Evolutionary conservation across 1,140 invertebrate genomes (phyloP).

Genomic region (Rhagoletis pomonella): DNA sequence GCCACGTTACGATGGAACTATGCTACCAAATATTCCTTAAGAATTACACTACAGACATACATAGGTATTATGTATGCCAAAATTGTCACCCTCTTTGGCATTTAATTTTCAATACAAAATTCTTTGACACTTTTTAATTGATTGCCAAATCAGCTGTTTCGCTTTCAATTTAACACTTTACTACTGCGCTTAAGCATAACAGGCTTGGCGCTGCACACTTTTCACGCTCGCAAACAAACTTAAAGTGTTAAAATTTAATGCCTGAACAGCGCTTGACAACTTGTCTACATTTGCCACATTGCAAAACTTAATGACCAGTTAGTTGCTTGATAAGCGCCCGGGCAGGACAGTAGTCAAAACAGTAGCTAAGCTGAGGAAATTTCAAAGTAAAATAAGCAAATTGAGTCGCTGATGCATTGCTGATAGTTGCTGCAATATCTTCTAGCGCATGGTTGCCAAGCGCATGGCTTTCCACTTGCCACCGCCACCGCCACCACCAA

Average conservation of each 20-base stretch:
- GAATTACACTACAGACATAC: too few relatives aligned
- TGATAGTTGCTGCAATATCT: background rate
- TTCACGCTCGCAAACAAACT: background rate
- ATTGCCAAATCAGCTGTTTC: background rate
- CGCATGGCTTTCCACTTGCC: slow-evolving; percentile 6
- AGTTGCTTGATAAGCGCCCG: background rate
- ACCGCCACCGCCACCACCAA: background rate
- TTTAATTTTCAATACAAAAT: background rate
- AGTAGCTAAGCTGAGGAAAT: slow-evolving; percentile 33
- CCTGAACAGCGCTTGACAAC: slow-evolving; percentile 13
- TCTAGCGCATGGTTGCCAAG: background rate
- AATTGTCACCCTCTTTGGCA: background rate
- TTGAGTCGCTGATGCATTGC: background rate
- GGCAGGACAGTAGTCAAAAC: slow-evolving; percentile 23
- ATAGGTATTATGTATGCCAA: too few relatives aligned
- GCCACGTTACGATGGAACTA: too few relatives aligned
- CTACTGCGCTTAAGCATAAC: background rate
- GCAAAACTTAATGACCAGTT: background rate
- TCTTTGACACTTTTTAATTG: background rate
- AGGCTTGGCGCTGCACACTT: background rate
- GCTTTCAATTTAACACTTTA: slow-evolving; percentile 24
- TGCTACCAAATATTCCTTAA: too few relatives aligned
- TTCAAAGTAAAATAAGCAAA: slow-evolving; percentile 33
- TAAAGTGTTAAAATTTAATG: background rate
- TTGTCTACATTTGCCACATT: background rate